Conservation (phyloP, 2,888 invertebrate species). For the Dryadula phaetusa region DNA sequence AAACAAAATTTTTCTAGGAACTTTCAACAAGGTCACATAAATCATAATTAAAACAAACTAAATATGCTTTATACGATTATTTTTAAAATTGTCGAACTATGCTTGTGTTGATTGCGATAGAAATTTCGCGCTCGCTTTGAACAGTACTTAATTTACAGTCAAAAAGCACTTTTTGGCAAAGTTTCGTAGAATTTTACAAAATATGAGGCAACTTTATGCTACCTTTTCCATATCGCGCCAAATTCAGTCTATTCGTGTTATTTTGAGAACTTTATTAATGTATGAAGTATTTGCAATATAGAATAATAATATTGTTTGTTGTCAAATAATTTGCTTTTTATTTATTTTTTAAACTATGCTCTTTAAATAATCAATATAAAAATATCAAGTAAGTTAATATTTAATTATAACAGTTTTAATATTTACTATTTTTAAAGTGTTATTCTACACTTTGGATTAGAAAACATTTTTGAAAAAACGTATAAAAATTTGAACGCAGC, state of each 20-base stretch:
- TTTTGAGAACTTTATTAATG: not conserved
- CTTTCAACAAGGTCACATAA: not conserved
- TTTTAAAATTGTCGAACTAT: constrained; percentile 33
- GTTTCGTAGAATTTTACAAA: constrained; percentile 27
- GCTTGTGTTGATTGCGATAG: constrained; percentile 33
- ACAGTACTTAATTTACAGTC: constrained; percentile 26
- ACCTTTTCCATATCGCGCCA: constrained; percentile 17
- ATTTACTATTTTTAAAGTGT: too few relatives aligned
- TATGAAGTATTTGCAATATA: not conserved
- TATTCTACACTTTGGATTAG: too few relatives aligned
- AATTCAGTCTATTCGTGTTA: constrained; percentile 16
- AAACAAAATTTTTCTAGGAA: not conserved
- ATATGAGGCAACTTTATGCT: constrained; percentile 20
- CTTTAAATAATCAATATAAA: not conserved
- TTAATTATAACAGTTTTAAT: too few relatives aligned
- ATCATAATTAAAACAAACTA: not conserved
- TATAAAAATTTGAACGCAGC: too few relatives aligned
- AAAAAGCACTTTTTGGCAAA: constrained; percentile 28
- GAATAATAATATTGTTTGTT: constrained; percentile 1
- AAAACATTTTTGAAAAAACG: too few relatives aligned
- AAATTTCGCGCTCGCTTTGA: constrained; percentile 35
- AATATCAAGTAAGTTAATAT: not conserved
- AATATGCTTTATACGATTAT: constrained; percentile 20
- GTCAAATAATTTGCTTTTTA: not conserved
- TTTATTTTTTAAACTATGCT: not conserved